Percentiles rank a stretch among this genome's conserved stretches.
phyloP scores from a whole-genome alignment of 92 coral and sea anemone genomes.

The Porites evermanni region DNA sequence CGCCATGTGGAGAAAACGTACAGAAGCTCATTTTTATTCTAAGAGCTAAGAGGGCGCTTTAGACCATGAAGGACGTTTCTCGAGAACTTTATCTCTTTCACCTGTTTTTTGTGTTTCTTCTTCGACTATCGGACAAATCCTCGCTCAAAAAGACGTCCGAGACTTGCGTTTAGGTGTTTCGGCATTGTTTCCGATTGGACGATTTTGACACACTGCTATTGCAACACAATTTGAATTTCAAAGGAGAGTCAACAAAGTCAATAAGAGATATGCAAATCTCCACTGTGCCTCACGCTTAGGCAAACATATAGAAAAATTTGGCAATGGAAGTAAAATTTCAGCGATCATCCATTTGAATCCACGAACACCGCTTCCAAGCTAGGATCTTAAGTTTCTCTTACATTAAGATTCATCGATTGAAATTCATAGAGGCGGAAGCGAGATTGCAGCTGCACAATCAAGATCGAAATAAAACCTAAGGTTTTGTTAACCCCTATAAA shows the following conservation, averaged over 20 bases:
- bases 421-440: constrained; percentile 12
- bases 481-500: constrained; percentile 22
- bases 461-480: not conserved
- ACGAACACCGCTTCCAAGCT: not conserved
- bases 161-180: constrained; percentile 15
- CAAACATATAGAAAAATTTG: constrained; percentile 16
- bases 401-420: not conserved
- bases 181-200: constrained; percentile 58
- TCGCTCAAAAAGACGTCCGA: constrained; percentile 37
- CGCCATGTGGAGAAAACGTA: not conserved
- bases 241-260: constrained; percentile 68
- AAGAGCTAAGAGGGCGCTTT: not conserved
- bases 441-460: constrained; percentile 24
- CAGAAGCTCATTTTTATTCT: not conserved
- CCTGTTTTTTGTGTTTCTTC: constrained; percentile 15
- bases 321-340: not conserved
- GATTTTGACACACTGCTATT: constrained; percentile 45
- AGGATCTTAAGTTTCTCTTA: not conserved
- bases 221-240: constrained; percentile 69
- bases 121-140: constrained; percentile 11
- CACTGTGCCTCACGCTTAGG: constrained; percentile 16
- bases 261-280: constrained; percentile 67
- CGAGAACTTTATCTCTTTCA: constrained; percentile 1
- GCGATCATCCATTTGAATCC: not conserved
- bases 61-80: constrained; percentile 12